A percentile compares a stretch with the other conserved stretches of the same genome.
phyloP scores from a whole-genome alignment of 2,797 vertebrate genomes.

The Uromys caudimaculatus region DNA sequence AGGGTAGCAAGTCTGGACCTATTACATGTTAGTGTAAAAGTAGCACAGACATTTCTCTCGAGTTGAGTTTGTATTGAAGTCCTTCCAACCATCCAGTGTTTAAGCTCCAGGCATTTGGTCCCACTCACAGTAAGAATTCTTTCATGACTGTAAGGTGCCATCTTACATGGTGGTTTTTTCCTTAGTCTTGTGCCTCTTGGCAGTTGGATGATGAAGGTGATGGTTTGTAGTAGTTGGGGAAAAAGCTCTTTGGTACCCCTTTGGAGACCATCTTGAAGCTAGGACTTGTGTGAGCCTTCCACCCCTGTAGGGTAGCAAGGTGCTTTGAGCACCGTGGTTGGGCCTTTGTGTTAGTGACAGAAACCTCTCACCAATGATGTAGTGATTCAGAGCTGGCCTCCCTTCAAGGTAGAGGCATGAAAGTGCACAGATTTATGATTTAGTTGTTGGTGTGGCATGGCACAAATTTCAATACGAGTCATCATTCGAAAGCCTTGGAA shows the following conservation, averaged over 20 bases:
- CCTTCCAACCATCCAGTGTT: background rate
- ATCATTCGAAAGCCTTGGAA: background rate
- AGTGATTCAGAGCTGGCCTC: conserved; percentile 5
- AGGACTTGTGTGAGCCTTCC: background rate
- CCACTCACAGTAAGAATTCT: background rate
- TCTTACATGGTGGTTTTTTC: background rate
- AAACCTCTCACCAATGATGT: background rate
- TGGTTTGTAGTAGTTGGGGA: background rate
- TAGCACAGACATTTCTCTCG: background rate
- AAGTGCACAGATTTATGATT: background rate
- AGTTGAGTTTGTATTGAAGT: conserved; percentile 30
- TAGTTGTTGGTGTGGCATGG: background rate
- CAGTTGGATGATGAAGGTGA: conserved; percentile 53
- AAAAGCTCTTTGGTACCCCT: conserved; percentile 37
- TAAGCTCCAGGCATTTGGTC: conserved; percentile 31
- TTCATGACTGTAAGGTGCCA: background rate
- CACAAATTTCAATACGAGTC: background rate
- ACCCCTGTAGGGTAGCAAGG: background rate
- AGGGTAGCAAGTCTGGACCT: background rate
- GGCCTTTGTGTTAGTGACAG: conserved; percentile 10
- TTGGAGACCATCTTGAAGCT: background rate
- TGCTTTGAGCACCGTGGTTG: background rate
- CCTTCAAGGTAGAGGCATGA: background rate
- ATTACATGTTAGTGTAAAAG: background rate
- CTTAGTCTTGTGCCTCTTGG: conserved; percentile 50